Conservation (phyloP, 2,113 vertebrate genomes). For the Glaucomys volans region DNA sequence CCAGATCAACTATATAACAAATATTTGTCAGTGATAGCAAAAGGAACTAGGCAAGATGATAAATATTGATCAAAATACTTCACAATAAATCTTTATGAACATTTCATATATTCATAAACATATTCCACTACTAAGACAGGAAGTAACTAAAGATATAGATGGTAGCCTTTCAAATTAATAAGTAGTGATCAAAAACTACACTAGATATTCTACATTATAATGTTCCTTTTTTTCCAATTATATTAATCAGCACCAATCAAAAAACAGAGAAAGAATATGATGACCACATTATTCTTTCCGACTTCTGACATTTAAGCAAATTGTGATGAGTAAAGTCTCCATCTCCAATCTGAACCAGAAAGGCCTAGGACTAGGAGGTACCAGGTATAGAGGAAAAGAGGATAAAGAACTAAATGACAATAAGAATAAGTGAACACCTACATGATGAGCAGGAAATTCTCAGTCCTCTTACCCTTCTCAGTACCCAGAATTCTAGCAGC, state of each 20-base stretch:
- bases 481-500: neutral
- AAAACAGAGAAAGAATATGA: neutral
- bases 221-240: neutral
- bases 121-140: neutral
- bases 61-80: neutral
- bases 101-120: neutral
- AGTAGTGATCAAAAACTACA: neutral
- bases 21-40: neutral
- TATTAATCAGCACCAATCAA: neutral
- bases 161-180: neutral
- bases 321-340: neutral
- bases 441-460: neutral
- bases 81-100: neutral
- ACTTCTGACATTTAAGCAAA: conserved; percentile 20
- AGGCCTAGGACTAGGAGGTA: neutral
- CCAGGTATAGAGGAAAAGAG: neutral
- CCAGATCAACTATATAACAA: neutral
- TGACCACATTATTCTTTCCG: neutral
- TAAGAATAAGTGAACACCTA: neutral
- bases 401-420: neutral
- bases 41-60: neutral
- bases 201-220: neutral
- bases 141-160: neutral
- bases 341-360: neutral
- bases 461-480: neutral